Evolutionary conservation across 2,113 vertebrate species (phyloP).

Genomic region (Heptranchias perlo): DNA sequence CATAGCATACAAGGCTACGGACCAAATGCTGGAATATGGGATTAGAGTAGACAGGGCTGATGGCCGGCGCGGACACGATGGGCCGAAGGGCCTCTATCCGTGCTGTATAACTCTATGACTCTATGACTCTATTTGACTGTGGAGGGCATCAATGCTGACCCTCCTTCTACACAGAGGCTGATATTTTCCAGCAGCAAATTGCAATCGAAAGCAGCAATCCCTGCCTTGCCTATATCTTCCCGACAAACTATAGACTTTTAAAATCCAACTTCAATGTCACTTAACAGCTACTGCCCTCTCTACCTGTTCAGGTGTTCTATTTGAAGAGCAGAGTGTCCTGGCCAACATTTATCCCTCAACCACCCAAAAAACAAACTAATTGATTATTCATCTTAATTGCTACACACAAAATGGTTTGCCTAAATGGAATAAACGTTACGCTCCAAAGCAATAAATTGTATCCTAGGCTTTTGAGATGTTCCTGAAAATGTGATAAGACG

Average conservation of each 20-base stretch:
- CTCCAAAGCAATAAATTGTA: neutral
- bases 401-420: neutral
- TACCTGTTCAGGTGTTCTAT: neutral
- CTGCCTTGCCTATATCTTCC: neutral
- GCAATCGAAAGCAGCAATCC: neutral
- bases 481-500: neutral
- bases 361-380: neutral
- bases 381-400: neutral
- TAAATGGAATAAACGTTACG: neutral
- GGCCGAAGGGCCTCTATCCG: too few relatives aligned
- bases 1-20: too few relatives aligned
- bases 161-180: neutral
- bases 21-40: too few relatives aligned
- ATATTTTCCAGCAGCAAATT: neutral
- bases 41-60: too few relatives aligned
- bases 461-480: neutral
- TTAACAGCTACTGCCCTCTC: neutral
- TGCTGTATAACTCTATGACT: too few relatives aligned
- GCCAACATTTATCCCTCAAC: neutral
- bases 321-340: neutral
- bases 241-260: neutral
- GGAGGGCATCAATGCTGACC: neutral
- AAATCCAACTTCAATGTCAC: neutral
- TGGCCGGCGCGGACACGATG: too few relatives aligned
- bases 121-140: slow-evolving; percentile 8